Conservation (phyloP, 1,140 invertebrate genomes). For the Sogatella furcifera region DNA sequence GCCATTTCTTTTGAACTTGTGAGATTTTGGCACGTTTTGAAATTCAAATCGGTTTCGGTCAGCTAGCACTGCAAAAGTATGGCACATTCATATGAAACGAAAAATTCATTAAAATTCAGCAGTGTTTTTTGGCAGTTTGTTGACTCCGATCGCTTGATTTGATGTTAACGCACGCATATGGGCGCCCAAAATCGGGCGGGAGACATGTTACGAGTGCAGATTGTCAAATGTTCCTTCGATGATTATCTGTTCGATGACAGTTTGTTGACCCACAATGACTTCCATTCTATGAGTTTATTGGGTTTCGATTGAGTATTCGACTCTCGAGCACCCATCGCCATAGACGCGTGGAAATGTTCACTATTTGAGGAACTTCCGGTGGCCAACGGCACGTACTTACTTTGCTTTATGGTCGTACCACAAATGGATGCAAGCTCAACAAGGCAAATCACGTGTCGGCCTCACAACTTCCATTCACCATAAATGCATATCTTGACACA, state of each 20-base stretch:
- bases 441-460: no score
- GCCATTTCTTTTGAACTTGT: no score
- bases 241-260: not conserved
- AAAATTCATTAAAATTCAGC: slow-evolving; percentile 1
- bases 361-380: not conserved
- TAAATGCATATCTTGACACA: no score
- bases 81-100: not conserved
- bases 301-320: not conserved
- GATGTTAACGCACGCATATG: not conserved
- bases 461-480: no score
- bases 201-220: not conserved
- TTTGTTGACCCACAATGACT: not conserved
- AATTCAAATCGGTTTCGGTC: no score
- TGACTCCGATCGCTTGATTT: not conserved
- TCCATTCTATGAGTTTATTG: not conserved
- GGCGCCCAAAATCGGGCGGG: not conserved
- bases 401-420: not conserved
- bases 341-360: not conserved
- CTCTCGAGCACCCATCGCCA: not conserved
- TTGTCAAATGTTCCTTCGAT: not conserved
- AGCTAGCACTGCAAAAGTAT: no score
- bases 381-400: not conserved
- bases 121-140: not conserved
- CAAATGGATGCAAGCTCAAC: no score
- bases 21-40: no score